phyloP scores from a whole-genome alignment of 2,113 vertebrate species.

The Nycticebus coucang region DNA sequence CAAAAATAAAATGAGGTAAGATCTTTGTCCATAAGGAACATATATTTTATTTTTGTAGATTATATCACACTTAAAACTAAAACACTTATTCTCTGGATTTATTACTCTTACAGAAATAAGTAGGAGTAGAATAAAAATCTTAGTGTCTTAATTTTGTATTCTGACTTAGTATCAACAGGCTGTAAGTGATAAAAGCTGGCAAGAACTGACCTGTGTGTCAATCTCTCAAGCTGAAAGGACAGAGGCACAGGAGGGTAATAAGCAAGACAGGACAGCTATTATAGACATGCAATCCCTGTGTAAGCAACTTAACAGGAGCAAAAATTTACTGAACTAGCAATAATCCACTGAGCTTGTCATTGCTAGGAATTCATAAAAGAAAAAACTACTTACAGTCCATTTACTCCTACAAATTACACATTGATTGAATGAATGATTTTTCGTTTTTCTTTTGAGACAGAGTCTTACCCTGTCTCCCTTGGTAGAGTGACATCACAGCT shows the following conservation, averaged over 20 bases:
- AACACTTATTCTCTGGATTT: neutral
- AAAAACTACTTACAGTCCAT: neutral
- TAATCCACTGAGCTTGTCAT: neutral
- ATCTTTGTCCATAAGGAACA: neutral
- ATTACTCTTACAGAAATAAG: neutral
- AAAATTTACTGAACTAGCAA: neutral
- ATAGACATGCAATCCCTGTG: neutral
- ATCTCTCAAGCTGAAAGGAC: accelerated
- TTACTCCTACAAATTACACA: neutral
- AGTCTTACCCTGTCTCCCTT: too few relatives aligned
- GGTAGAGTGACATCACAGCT: too few relatives aligned
- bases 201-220: neutral
- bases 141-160: neutral
- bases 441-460: too few relatives aligned
- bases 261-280: neutral
- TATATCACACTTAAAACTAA: neutral
- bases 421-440: neutral
- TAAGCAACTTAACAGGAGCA: neutral
- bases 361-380: neutral
- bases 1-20: neutral
- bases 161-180: neutral
- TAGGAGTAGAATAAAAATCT: neutral
- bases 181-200: neutral
- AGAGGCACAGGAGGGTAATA: neutral
- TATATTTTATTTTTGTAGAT: neutral